Base-by-base conservation (phyloP, 2,113 vertebrate genomes). In the Melierax canorus region DNA sequence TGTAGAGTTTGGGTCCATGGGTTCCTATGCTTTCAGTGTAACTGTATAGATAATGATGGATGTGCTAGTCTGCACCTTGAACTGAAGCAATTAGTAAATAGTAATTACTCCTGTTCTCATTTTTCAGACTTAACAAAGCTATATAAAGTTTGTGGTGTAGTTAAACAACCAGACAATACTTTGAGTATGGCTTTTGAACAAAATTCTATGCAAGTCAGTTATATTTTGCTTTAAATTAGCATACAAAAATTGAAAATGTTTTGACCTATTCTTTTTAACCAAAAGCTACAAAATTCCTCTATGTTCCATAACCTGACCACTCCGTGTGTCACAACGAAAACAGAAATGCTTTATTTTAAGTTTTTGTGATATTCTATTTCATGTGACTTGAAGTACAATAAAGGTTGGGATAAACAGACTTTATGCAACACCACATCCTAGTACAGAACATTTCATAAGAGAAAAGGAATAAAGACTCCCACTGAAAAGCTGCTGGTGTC, bases 401-500 rank as follows among this genome's bases (percentile, higher is more conserved):
- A 79, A 81, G 55, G 78, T 53, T 76, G 68, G 34, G 59, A 51
- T 82, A 90, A 95, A 80, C 30, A 90, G 43, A 74, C 86, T 86
- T 96, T 41, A 79, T 77, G 38, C 45, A 96, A 62, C 8, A 77
- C 48, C 55, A 58, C 26, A 69, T 90, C 32, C 23, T 23, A 88
- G 63, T 89, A 86, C 55, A 93, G 53, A 66, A 77, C 56, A 85
- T 81, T 94, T 96, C 79, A 73, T 83, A 90, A 91, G 48, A 84
- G 88, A 73, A 96, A 95, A 84, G 46, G 79, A 97, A 94, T 69
- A 90, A 90, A 95, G 56, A 94, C 71, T 94, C 82, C 86, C 50
- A 93, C 89, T 95, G 64, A 95, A 94, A 95, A 96, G 53, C 79
- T 93, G 59, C 67, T 62, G 22, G 46, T 96, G 67, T 97, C 86